phyloP scores from a whole-genome alignment of 2,113 vertebrate species.

The Rhinolophus sinicus region DNA sequence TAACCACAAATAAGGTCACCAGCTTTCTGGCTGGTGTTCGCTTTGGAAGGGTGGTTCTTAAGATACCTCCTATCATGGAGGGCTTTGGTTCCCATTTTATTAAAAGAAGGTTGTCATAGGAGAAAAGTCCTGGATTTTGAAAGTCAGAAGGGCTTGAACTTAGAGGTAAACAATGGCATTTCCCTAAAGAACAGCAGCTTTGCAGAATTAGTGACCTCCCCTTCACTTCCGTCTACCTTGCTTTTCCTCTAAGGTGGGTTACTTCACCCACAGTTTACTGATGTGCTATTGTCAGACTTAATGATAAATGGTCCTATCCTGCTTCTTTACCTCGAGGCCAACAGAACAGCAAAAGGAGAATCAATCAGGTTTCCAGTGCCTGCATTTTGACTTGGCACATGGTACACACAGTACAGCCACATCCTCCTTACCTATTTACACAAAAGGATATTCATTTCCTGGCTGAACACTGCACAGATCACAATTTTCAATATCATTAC shows the following conservation, averaged over 20 bases:
- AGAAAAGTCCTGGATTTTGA: not conserved
- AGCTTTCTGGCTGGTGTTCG: not conserved
- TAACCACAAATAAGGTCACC: rapidly evolving
- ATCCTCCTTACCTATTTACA: constrained; percentile 57
- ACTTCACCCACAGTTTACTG: not conserved
- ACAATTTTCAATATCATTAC: constrained; percentile 84
- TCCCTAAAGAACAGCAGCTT: not conserved
- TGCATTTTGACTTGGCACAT: not conserved
- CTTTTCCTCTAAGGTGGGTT: not conserved
- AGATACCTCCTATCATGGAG: not conserved
- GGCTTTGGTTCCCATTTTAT: not conserved
- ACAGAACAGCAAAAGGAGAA: not conserved
- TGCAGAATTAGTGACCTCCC: not conserved
- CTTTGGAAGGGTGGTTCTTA: not conserved
- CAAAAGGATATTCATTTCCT: constrained; percentile 70
- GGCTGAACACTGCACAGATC: constrained; percentile 82
- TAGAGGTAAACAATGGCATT: not conserved
- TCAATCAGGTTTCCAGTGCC: not conserved
- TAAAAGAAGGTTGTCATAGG: not conserved
- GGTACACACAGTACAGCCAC: not conserved
- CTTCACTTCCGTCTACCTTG: not conserved
- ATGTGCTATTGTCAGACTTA: not conserved
- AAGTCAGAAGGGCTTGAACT: not conserved
- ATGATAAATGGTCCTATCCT: not conserved
- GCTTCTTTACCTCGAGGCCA: not conserved